phyloP scores from a whole-genome alignment of 2,797 vertebrate genomes.

The Rhincodon typus region DNA sequence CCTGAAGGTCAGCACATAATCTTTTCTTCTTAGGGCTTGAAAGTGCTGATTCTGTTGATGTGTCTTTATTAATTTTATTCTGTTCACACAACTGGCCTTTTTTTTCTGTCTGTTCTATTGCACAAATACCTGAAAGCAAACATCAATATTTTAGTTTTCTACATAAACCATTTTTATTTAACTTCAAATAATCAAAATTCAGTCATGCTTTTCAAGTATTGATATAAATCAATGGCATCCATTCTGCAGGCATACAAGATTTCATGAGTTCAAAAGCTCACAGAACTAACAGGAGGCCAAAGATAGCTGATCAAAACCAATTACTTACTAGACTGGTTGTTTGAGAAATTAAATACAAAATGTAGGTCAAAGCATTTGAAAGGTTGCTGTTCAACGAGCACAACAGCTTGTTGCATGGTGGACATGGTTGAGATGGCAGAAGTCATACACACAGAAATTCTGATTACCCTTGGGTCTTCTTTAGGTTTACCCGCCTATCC shows the following conservation, averaged over 20 bases:
- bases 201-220: not conserved
- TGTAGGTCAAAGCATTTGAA: not conserved
- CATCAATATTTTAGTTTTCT: not conserved
- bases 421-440: not conserved
- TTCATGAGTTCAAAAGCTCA: not conserved
- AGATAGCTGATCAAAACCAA: not conserved
- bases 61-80: conserved; percentile 13
- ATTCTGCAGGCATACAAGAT: not conserved
- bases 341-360: not conserved
- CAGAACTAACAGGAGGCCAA: not conserved
- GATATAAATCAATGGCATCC: not conserved
- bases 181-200: not conserved
- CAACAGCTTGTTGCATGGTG: not conserved
- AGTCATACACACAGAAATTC: too few species aligned
- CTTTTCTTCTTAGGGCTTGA: conserved; percentile 31
- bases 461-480: too few species aligned
- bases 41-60: conserved; percentile 9
- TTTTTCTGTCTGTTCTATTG: not conserved
- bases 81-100: not conserved
- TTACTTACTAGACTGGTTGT: not conserved
- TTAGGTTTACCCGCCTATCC: too few species aligned
- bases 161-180: not conserved
- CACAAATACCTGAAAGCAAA: not conserved
- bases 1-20: not conserved
- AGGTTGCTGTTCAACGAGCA: not conserved